These are phyloP conservation scores for Oreocharis arfaki DNA, from an alignment of 2,113 vertebrate genomes.

Conservation along the genomic window DNA sequence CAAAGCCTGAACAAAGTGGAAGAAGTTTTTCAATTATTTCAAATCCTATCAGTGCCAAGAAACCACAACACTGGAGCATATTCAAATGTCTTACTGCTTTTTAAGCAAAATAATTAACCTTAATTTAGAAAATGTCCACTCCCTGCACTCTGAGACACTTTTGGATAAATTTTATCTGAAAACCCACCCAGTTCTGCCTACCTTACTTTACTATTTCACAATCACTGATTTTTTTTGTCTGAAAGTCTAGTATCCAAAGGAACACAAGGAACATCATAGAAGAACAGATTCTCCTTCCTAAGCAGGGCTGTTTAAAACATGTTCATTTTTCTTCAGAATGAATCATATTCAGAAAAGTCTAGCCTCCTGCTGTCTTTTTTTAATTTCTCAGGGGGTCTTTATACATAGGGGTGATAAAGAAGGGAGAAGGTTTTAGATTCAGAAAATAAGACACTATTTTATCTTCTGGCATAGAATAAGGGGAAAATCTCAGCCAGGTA, in stretches of 20 bases:
- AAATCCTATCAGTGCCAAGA: background rate
- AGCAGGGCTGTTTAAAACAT: background rate
- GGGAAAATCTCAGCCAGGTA: background rate
- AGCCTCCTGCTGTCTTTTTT: background rate
- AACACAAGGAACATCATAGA: background rate
- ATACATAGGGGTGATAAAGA: background rate
- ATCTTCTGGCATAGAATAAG: background rate
- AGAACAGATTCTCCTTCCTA: background rate
- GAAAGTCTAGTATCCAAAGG: background rate
- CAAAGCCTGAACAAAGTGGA: background rate
- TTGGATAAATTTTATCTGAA: background rate
- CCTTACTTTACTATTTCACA: background rate
- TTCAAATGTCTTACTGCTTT: background rate
- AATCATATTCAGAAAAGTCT: background rate
- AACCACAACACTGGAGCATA: background rate
- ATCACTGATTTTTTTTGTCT: background rate
- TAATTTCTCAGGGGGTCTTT: background rate
- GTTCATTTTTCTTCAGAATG: background rate
- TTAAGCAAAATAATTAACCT: background rate
- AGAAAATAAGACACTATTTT: background rate
- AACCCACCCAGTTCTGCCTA: fast-evolving
- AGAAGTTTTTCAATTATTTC: background rate
- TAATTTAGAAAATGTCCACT: background rate
- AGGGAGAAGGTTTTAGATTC: background rate
- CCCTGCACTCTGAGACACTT: background rate